phyloP scores from a whole-genome alignment of 2,888 invertebrate species.

The Eremobia ochroleuca region DNA sequence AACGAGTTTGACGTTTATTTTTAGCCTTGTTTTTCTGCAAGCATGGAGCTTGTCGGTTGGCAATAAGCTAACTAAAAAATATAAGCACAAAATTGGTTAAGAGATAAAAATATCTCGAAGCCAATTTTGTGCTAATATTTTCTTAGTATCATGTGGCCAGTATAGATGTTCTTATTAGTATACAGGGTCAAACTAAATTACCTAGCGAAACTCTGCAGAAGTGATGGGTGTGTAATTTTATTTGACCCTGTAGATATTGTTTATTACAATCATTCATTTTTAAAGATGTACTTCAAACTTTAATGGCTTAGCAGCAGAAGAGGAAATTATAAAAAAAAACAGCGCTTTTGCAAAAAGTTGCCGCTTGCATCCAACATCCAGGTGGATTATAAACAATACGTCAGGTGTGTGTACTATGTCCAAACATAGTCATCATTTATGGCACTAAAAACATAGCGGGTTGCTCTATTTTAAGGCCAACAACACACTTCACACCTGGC shows the following conservation, averaged over 20 bases:
- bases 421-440: conserved; percentile 5
- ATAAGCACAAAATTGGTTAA: no score
- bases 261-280: neutral
- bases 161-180: neutral
- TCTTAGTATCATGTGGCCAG: conserved; percentile 5
- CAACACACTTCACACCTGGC: conserved; percentile 15
- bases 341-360: neutral
- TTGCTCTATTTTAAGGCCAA: conserved; percentile 17
- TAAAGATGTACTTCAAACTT: neutral
- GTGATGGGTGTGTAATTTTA: neutral
- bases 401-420: conserved; percentile 33
- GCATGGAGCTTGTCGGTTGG: neutral
- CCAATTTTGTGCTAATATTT: conserved; percentile 17
- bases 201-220: neutral
- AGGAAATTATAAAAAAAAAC: neutral
- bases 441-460: neutral
- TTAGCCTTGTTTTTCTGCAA: conserved; percentile 48
- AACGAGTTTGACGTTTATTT: conserved; percentile 44
- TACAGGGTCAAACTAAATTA: neutral
- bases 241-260: neutral
- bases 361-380: conserved; percentile 6
- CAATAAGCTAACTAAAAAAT: no score
- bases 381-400: conserved; percentile 7
- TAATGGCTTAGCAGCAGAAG: neutral
- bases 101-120: neutral